Percentiles rank a stretch among this genome's conserved stretches.
Evolutionary conservation across 2,888 invertebrate genomes (phyloP).

Genomic region (Anaspis maculata): DNA sequence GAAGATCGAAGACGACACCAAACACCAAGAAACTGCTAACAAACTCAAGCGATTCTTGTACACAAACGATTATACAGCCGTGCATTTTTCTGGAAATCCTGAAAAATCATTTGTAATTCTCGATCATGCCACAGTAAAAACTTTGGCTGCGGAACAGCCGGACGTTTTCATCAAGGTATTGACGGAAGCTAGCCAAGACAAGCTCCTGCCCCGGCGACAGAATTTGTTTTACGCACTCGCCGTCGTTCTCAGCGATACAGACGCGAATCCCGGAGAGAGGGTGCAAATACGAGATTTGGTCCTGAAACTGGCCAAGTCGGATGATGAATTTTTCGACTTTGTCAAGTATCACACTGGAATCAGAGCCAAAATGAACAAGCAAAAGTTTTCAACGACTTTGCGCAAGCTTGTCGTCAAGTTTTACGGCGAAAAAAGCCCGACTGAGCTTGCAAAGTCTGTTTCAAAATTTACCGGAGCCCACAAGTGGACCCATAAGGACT

Average conservation of each 20-base stretch:
- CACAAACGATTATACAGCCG: slow-evolving; percentile 20
- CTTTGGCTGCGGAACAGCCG: slow-evolving; percentile 5
- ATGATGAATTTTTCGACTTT: slow-evolving; percentile 44
- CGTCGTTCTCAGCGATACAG: slow-evolving; percentile 11
- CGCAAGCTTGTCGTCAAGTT: slow-evolving; percentile 54
- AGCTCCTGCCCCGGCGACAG: slow-evolving; percentile 22
- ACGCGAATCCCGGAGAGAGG: slow-evolving; percentile 16
- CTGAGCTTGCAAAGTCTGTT: slow-evolving; percentile 55
- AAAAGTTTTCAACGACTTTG: slow-evolving; percentile 35
- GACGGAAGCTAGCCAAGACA: slow-evolving; percentile 22
- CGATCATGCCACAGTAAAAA: background rate
- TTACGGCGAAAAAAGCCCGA: slow-evolving; percentile 54
- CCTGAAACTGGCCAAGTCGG: slow-evolving; percentile 50
- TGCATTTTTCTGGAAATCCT: slow-evolving; percentile 29
- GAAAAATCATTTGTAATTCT: slow-evolving; percentile 18
- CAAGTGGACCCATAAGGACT: slow-evolving; percentile 64
- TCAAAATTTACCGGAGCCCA: slow-evolving; percentile 54
- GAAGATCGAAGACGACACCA: too few species aligned
- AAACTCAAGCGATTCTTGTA: slow-evolving; percentile 32
- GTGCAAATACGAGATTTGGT: slow-evolving; percentile 17
- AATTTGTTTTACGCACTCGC: slow-evolving; percentile 28
- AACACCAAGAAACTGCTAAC: too few species aligned
- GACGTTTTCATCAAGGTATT: slow-evolving; percentile 22
- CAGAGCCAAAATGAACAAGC: slow-evolving; percentile 7
- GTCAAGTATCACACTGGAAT: slow-evolving; percentile 25